Evolutionary conservation across 2,797 vertebrate genomes (phyloP).

Genomic region (Smutsia gigantea): DNA sequence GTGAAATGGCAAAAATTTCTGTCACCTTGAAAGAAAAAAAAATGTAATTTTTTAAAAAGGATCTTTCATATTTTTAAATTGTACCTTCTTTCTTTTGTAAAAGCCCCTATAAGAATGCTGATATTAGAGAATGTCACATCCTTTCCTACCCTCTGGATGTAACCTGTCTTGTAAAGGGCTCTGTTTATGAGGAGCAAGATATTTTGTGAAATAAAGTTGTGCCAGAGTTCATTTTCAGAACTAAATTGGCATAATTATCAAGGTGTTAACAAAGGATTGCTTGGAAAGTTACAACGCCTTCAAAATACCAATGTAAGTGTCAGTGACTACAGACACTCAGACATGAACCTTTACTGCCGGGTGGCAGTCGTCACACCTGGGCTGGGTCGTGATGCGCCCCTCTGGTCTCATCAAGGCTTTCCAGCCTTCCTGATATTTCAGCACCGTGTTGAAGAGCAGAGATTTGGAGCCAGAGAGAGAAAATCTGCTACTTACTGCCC

Average conservation of each 20-base stretch:
- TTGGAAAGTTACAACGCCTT: not conserved
- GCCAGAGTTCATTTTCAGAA: not conserved
- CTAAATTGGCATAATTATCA: not conserved
- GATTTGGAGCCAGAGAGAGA: not conserved
- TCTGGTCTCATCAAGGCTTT: not conserved
- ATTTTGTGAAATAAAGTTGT: not conserved
- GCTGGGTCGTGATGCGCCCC: not conserved
- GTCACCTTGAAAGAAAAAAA: not conserved
- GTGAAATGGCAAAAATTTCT: not conserved
- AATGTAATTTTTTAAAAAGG: not conserved
- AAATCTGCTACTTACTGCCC: not conserved
- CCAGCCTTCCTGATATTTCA: not conserved
- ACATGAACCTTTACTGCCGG: not conserved
- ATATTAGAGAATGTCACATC: not conserved
- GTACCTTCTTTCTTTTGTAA: not conserved
- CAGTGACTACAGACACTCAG: not conserved
- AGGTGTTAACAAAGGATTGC: not conserved
- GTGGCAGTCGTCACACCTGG: not conserved
- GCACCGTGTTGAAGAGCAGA: not conserved
- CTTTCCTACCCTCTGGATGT: not conserved
- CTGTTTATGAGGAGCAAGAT: not conserved
- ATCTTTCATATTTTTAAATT: not conserved
- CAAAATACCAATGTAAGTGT: not conserved
- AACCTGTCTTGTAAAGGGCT: not conserved
- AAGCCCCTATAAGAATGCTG: not conserved